Percentiles rank a stretch among this genome's conserved stretches.
Evolutionary conservation across 2,797 vertebrate species (phyloP).

Genomic region (Botia almorhae): DNA sequence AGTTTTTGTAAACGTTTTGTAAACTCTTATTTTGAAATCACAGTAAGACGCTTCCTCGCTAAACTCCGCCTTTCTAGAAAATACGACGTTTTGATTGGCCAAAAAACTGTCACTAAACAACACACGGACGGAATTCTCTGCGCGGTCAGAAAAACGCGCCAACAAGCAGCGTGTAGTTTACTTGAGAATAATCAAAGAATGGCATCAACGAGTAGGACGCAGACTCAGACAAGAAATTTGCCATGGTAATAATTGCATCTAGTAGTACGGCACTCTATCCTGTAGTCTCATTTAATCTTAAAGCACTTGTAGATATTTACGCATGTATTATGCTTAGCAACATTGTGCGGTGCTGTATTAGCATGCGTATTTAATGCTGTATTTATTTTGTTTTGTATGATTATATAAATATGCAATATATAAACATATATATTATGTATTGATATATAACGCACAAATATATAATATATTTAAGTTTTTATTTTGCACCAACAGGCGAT

Average conservation of each 20-base stretch:
- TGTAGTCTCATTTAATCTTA: background rate
- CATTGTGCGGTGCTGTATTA: background rate
- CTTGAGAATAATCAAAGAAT: no score
- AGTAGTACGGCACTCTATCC: background rate
- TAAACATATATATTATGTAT: no score
- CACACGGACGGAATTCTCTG: background rate
- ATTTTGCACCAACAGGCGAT: no score
- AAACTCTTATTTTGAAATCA: constrained; percentile 36
- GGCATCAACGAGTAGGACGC: constrained; percentile 71
- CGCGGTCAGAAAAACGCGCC: constrained; percentile 69
- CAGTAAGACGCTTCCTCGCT: background rate
- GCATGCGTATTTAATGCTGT: background rate
- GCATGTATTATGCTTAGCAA: background rate
- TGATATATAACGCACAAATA: no score
- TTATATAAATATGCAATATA: no score
- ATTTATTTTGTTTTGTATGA: no score
- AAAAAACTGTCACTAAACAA: constrained; percentile 36
- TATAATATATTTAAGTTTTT: no score
- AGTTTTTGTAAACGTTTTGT: background rate
- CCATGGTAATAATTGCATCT: constrained; percentile 83
- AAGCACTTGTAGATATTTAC: background rate
- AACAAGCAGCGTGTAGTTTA: constrained; percentile 55
- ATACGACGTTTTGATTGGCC: constrained; percentile 65
- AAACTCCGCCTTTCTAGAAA: constrained; percentile 20
- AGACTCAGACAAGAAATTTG: constrained; percentile 76